A percentile compares a stretch with the other conserved stretches of the same genome.
These are phyloP conservation scores for Thamnophis sirtalis DNA, from an alignment of 2,113 vertebrate species.

Conservation along the genomic window DNA sequence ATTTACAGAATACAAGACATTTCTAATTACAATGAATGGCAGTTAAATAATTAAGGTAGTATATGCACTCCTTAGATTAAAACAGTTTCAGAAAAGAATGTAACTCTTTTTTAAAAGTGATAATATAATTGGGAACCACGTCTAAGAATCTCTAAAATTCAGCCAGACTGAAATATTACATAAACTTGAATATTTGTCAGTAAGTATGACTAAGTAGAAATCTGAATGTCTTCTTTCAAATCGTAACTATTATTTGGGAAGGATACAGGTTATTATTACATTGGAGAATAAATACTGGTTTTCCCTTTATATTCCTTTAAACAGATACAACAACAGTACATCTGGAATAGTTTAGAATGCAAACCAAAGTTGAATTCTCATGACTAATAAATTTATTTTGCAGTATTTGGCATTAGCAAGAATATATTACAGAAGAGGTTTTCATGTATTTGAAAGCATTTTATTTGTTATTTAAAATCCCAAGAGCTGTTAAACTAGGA, in stretches of 20 bases:
- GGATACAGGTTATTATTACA: neutral
- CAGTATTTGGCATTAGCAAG: neutral
- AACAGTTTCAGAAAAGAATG: neutral
- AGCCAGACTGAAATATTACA: neutral
- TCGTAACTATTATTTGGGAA: neutral
- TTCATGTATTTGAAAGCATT: neutral
- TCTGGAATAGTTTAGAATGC: neutral
- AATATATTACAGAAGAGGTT: constrained; percentile 2
- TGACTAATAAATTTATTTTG: constrained; percentile 8
- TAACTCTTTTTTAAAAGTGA: neutral
- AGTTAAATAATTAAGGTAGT: neutral
- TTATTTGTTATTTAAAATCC: neutral
- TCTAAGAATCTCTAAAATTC: neutral
- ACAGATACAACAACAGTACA: neutral
- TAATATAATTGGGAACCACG: neutral
- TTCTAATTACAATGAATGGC: neutral
- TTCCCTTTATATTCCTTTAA: neutral
- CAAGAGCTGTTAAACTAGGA: neutral
- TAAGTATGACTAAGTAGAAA: neutral
- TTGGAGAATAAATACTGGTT: neutral
- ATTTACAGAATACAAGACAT: no score
- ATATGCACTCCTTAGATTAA: neutral
- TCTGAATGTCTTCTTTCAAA: neutral
- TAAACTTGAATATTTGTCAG: neutral
- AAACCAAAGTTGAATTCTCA: neutral